These are phyloP conservation scores for Plebejus melissa DNA, from an alignment of 2,888 invertebrate genomes.

Conservation along the genomic window DNA sequence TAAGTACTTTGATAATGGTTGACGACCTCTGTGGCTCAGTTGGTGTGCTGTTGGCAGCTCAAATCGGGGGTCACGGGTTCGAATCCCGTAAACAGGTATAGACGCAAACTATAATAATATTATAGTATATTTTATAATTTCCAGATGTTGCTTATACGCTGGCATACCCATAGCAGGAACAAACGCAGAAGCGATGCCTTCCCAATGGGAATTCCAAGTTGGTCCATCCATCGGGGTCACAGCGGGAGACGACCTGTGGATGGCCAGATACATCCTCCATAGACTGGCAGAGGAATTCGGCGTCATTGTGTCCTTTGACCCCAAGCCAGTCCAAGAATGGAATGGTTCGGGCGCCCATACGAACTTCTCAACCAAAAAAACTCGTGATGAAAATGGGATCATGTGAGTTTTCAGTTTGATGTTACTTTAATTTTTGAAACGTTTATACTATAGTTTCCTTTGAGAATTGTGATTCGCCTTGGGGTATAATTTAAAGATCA, in stretches of 20 bases:
- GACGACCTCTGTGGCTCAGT: no score
- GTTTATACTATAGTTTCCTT: no score
- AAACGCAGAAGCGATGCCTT: slow-evolving; percentile 98
- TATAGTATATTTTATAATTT: background rate
- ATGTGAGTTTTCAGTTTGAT: slow-evolving; percentile 81
- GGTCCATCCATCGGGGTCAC: slow-evolving; percentile 93
- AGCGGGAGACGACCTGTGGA: slow-evolving; percentile 91
- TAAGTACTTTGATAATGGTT: background rate
- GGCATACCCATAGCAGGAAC: slow-evolving; percentile 95
- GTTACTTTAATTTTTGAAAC: slow-evolving; percentile 22
- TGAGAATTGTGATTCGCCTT: no score
- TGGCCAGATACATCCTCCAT: slow-evolving; percentile 89
- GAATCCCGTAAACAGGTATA: no score
- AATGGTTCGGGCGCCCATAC: slow-evolving; percentile 94
- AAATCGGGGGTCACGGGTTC: no score
- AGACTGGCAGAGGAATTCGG: slow-evolving; percentile 93
- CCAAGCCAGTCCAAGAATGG: slow-evolving; percentile 88
- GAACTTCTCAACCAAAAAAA: slow-evolving; percentile 94
- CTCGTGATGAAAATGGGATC: slow-evolving; percentile 94
- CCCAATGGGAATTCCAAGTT: slow-evolving; percentile 94
- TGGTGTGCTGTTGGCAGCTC: no score
- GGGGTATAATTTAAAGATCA: no score
- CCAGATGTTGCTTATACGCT: slow-evolving; percentile 90
- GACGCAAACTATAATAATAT: no score
- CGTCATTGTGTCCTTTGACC: slow-evolving; percentile 82